Conservation (phyloP, 2,113 vertebrate species). For the Daubentonia madagascariensis region DNA sequence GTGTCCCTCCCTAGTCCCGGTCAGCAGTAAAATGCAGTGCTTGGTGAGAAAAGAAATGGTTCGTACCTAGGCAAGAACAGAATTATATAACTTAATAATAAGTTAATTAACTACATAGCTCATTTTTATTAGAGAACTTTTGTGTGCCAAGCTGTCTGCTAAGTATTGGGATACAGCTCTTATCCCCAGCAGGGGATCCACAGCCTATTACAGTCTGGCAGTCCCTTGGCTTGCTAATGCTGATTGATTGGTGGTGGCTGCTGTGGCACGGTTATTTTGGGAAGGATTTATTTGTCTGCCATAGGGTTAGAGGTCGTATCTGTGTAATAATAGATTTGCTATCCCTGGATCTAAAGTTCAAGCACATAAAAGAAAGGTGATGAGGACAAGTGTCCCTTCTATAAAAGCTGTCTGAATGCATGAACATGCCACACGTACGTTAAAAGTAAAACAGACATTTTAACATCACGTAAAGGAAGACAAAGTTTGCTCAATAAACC, state of each 20-base stretch:
- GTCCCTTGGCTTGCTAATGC: not conserved
- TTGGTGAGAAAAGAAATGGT: not conserved
- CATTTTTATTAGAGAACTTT: not conserved
- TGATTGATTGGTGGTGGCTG: not conserved
- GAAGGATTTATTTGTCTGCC: not conserved
- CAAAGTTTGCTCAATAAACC: not conserved
- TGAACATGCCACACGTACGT: not conserved
- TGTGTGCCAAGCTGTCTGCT: not conserved
- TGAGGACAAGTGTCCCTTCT: not conserved
- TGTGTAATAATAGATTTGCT: not conserved
- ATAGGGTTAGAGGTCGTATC: not conserved
- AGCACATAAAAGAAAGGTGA: not conserved
- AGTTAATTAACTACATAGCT: not conserved
- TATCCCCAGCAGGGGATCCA: not conserved
- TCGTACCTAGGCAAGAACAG: not conserved
- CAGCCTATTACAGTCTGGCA: not conserved
- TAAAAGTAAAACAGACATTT: not conserved
- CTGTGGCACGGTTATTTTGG: not conserved
- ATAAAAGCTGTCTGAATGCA: not conserved
- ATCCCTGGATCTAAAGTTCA: not conserved
- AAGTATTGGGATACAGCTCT: not conserved
- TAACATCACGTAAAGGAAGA: not conserved
- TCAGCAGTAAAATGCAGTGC: not conserved
- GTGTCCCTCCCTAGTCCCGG: not conserved
- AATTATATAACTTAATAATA: not conserved